Evolutionary conservation across 1,140 invertebrate species (phyloP), one percentile per base, ranked within the genome.

Genomic region (Anoplophora glabripennis): DNA sequence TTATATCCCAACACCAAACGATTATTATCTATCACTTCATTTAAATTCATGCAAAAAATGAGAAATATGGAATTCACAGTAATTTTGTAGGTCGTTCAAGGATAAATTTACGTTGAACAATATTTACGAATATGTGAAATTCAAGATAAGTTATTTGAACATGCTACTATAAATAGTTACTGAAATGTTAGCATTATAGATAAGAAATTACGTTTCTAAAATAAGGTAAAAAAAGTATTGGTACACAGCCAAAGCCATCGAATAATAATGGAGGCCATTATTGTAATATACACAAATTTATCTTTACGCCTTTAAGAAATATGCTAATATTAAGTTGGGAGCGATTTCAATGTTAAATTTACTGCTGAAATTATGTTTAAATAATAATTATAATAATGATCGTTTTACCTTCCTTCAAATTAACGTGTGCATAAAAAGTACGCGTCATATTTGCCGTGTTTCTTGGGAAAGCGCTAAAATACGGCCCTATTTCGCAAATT

Each of bases 281-380:
- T 45, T 54, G 47, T 48, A 49, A 35, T 49, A 38, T 47, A 51
- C 46, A 58, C 52, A 59, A 54, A 54, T 42, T 54, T 33, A 17
- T 54, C 17, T 42, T 53, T 21, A 15, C 12, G 52, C n/a, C 35
- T 34, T 42, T 41, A 42, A 58, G 68, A 68, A 70, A 70, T 68
- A 70, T 68, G 68, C 64, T 66, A 68, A 70, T 61, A 64, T 66
- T 68, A 66, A 57, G 62, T 64, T 61, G 54, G 17, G 41, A 61
- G 34, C 53, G 40, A 57, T 57, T 57, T 37, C 57, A 37, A 41
- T 53, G 49, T 28, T 17, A 57, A 41, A 53, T 41, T 51, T 51
- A 11, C 36, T n/a, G 37, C 37, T 51, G 40, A 17, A 57, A 57
- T 57, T 41, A 41, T 18, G 33, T 42, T 33, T 15, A 42, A 51